Base-by-base conservation (phyloP, 1,140 invertebrate species). In the Ceratitis capitata region DNA sequence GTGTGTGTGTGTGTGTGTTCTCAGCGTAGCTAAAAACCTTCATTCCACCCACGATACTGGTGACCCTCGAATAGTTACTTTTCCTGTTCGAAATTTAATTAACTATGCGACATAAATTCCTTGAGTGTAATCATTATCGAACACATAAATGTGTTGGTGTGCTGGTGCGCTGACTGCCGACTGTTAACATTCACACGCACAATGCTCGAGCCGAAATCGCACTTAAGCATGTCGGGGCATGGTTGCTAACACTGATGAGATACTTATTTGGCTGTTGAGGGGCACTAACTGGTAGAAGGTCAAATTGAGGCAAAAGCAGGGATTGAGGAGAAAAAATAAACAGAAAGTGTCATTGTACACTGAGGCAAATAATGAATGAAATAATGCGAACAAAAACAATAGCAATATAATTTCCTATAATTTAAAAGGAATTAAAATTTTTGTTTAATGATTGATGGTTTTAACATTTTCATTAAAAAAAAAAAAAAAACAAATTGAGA, bases 31-130 rank as follows among this genome's bases (percentile, higher is more conserved):
- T 23, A 39, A 69, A 5, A 32, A 35, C 14, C 61, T 35, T 61
- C 58, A 26, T 35, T 64, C 64, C 39, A 9, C 19, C 1, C 19
- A n/a, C 35, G 4, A 19, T 56, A 56, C 19, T 16, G 14, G n/a
- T 9, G 12, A 6, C 9, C 19, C n/a, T 78, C 29, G 23, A 23
- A 45, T 45, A 78, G 69, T 78, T 78, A 45, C 39, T 23, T 78
- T 78, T 78, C 35, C 69, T 78, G 39, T 45, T 78, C 19, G 42
- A 78, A 78, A 78, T 78, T 78, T 32, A 78, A 78, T 78, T 78
- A 78, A 78, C 69, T 78, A 78, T 78, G 69, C 69, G 69, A 78
- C 69, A 78, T 78, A 78, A 78, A 78, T 78, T 78, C 39, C 69
- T 78, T 26, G 39, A 78, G n/a, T 47, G 69, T 78, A 78, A 78